These are phyloP conservation scores for Sorex maritimensis DNA, from an alignment of 2,797 vertebrate species.

Conservation along the genomic window DNA sequence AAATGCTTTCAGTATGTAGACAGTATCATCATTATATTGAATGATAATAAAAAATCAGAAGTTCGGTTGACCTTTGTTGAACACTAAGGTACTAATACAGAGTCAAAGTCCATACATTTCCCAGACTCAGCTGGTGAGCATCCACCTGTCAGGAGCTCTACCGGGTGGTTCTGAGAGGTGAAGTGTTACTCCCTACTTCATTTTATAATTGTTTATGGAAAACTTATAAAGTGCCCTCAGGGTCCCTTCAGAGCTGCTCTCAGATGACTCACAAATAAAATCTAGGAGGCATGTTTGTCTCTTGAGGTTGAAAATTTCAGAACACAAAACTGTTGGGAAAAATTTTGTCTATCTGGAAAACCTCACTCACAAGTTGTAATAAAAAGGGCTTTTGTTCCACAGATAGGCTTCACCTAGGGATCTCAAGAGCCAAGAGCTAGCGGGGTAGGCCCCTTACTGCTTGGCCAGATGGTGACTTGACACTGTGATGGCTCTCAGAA, in stretches of 20 bases:
- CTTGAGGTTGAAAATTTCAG: conserved; percentile 19
- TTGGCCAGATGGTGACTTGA: conserved; percentile 11
- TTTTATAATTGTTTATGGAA: background rate
- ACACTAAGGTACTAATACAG: too few species aligned
- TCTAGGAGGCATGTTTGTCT: background rate
- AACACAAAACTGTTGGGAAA: background rate
- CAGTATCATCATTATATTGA: too few species aligned
- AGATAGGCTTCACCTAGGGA: background rate
- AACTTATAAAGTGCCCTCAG: background rate
- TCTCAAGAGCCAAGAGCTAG: background rate
- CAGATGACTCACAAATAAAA: background rate
- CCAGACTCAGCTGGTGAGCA: too few species aligned
- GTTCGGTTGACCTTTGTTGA: too few species aligned
- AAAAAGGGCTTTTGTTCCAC: background rate
- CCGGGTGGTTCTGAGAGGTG: background rate
- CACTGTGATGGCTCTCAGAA: background rate
- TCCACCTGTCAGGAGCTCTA: too few species aligned
- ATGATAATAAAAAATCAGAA: too few species aligned
- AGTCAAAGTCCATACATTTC: too few species aligned
- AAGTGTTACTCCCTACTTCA: background rate
- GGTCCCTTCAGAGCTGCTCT: background rate
- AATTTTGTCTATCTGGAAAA: background rate
- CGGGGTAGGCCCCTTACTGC: conserved; percentile 15
- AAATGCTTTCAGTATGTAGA: too few species aligned
- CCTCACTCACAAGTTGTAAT: background rate